Conservation (phyloP, 1,140 invertebrate genomes). For the Oncopodura yosiiana region DNA sequence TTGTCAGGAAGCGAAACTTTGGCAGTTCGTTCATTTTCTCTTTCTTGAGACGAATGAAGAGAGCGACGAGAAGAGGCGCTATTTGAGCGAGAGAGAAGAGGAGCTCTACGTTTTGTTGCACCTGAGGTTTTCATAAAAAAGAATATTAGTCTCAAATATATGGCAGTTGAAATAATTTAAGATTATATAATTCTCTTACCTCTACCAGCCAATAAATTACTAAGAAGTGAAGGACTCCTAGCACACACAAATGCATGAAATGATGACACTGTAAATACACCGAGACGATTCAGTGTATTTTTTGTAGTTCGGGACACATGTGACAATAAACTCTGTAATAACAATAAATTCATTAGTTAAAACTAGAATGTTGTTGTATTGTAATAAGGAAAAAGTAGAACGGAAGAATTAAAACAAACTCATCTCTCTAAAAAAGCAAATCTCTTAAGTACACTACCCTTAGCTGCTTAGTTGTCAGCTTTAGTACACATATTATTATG, state of each 20-base stretch:
- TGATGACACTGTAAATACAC: slow-evolving; percentile 93
- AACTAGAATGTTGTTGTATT: too few species aligned
- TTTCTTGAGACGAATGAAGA: slow-evolving; percentile 56
- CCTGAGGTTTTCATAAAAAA: too few species aligned
- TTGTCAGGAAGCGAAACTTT: slow-evolving; percentile 83
- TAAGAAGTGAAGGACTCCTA: slow-evolving; percentile 78
- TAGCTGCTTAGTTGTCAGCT: too few species aligned
- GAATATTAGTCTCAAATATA: too few species aligned
- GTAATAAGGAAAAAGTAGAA: too few species aligned
- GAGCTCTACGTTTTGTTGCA: slow-evolving; percentile 39
- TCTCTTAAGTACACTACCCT: too few species aligned
- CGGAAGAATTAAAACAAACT: too few species aligned
- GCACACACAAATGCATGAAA: slow-evolving; percentile 97
- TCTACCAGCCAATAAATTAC: slow-evolving; percentile 79
- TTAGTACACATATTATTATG: too few species aligned
- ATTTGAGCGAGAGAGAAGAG: slow-evolving; percentile 72
- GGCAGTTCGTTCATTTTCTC: slow-evolving; percentile 71
- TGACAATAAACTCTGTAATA: slow-evolving; percentile 76
- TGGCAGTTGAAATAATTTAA: too few species aligned
- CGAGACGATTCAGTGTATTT: slow-evolving; percentile 83
- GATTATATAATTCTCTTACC: too few species aligned
- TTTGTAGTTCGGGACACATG: slow-evolving; percentile 92
- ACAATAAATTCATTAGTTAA: slow-evolving; percentile 38
- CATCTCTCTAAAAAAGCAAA: too few species aligned
- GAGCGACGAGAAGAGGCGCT: slow-evolving; percentile 49